Evolutionary conservation across 2,888 invertebrate species (phyloP).

Genomic region (Phortica okadai): DNA sequence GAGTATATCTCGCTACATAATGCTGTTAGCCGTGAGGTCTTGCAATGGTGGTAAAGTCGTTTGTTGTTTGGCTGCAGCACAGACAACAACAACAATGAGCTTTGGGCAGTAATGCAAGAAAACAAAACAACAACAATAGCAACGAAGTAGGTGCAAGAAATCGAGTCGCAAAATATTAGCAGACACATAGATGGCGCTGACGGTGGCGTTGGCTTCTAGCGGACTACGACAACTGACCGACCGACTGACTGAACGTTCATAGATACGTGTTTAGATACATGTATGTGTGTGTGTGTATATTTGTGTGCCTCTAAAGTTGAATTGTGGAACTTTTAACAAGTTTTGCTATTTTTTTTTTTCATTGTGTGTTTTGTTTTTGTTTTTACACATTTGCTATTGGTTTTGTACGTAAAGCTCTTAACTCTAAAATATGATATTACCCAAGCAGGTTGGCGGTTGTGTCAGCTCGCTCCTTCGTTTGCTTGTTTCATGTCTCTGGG

Average conservation of each 20-base stretch:
- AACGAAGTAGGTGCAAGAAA: slow-evolving; percentile 26
- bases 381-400: slow-evolving; percentile 25
- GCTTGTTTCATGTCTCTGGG: neutral
- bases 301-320: slow-evolving; percentile 11
- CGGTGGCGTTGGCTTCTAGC: slow-evolving; percentile 1
- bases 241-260: neutral
- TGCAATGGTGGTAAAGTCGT: neutral
- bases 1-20: neutral
- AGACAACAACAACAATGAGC: slow-evolving; percentile 8
- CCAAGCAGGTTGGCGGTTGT: slow-evolving; percentile 60
- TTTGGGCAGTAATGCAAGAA: slow-evolving; percentile 4
- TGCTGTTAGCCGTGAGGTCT: slow-evolving; percentile 23
- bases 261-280: neutral
- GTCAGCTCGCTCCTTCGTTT: neutral
- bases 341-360: slow-evolving; percentile 10
- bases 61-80: neutral
- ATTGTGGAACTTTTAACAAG: slow-evolving; percentile 31
- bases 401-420: slow-evolving; percentile 31
- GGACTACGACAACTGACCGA: slow-evolving; percentile 3
- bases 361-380: neutral
- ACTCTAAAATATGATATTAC: slow-evolving; percentile 67
- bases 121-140: slow-evolving; percentile 2
- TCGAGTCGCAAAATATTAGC: slow-evolving; percentile 17
- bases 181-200: neutral
- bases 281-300: neutral